Evolutionary conservation across 2,888 invertebrate species (phyloP).

Genomic region (Apamea crenata): DNA sequence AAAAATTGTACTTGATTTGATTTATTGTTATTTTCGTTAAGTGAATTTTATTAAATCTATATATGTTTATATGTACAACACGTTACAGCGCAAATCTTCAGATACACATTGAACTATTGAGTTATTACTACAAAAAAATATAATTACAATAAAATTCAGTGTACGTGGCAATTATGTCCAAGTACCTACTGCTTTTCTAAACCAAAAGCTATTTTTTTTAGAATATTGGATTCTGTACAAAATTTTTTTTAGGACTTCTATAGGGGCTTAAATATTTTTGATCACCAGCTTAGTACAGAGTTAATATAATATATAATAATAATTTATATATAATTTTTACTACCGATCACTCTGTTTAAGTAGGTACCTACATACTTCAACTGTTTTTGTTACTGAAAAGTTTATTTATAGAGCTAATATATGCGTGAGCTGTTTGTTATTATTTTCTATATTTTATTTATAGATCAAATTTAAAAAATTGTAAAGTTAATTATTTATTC

Average conservation of each 20-base stretch:
- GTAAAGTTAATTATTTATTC: conserved; percentile 4
- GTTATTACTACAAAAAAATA: background rate
- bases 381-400: background rate
- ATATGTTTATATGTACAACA: background rate
- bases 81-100: background rate
- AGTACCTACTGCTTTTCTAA: background rate
- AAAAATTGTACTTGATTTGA: conserved; percentile 2
- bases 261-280: background rate
- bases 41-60: background rate
- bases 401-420: background rate
- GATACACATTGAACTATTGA: background rate
- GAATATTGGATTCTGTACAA: background rate
- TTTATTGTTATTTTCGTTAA: background rate
- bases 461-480: background rate
- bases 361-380: background rate
- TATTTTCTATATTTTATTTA: background rate
- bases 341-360: background rate
- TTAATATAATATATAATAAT: too few relatives aligned
- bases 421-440: too few relatives aligned
- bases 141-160: too few relatives aligned
- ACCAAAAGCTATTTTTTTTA: background rate
- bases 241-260: background rate
- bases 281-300: background rate
- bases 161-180: background rate
- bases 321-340: background rate